Conservation (phyloP, 2,113 vertebrate species). For the Xiphophorus hellerii region DNA sequence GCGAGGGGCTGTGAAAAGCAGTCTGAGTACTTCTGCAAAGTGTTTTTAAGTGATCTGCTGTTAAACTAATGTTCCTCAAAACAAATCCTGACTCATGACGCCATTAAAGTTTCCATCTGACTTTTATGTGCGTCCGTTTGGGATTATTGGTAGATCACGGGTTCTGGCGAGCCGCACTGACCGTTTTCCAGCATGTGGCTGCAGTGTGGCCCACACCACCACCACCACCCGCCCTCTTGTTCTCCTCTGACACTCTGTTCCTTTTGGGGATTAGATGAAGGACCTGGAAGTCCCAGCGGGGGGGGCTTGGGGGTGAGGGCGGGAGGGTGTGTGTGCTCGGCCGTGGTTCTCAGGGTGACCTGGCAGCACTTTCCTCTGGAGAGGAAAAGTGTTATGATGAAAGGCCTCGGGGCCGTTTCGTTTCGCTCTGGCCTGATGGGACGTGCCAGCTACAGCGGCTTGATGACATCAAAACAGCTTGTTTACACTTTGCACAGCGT, state of each 20-base stretch:
- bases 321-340: slow-evolving; percentile 12
- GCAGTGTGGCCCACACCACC: slow-evolving; percentile 4
- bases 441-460: slow-evolving; percentile 24
- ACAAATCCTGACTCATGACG: not conserved
- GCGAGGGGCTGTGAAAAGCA: not conserved
- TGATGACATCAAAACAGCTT: slow-evolving; percentile 63
- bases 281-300: slow-evolving; percentile 38
- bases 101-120: not conserved
- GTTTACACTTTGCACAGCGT: slow-evolving; percentile 51
- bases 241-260: slow-evolving; percentile 13
- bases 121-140: not conserved
- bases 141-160: not conserved
- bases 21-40: not conserved
- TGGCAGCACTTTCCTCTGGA: slow-evolving; percentile 45
- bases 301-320: slow-evolving; percentile 54
- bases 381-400: slow-evolving; percentile 51
- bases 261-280: slow-evolving; percentile 54
- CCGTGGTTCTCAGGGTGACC: slow-evolving; percentile 64
- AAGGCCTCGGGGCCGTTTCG: slow-evolving; percentile 60
- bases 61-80: too few species aligned
- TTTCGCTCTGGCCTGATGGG: slow-evolving; percentile 60
- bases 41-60: not conserved
- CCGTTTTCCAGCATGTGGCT: slow-evolving; percentile 29
- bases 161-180: slow-evolving; percentile 1
- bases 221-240: not conserved